These are phyloP conservation scores for Penaeus japonicus DNA, from an alignment of 1,140 invertebrate species.

Conservation along the genomic window DNA sequence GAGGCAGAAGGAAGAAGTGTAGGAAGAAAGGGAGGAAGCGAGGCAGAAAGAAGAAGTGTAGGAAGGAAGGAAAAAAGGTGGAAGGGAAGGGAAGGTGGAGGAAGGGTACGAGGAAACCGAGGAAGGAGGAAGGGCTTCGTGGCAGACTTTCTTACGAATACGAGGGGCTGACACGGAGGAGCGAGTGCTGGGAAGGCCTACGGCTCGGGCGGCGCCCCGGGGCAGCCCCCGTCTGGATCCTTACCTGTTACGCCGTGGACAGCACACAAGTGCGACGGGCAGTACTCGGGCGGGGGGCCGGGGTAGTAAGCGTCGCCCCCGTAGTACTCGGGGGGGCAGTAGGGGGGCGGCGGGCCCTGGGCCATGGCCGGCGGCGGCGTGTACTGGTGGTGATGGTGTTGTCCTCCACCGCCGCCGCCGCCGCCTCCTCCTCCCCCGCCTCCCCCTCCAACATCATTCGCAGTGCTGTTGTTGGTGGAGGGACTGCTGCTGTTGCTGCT, in stretches of 20 bases:
- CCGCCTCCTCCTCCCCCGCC: neutral
- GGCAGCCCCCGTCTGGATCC: no score
- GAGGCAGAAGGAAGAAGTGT: no score
- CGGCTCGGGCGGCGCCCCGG: no score
- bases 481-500: constrained; percentile 39
- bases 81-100: no score
- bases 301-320: constrained; percentile 25
- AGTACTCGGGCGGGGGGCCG: constrained; percentile 31
- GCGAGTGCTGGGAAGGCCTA: no score
- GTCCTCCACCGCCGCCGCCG: neutral
- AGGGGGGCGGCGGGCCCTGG: constrained; percentile 11
- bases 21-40: no score
- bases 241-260: neutral
- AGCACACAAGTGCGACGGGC: constrained; percentile 31
- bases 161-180: no score
- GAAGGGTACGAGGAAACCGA: no score
- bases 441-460: neutral
- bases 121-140: no score
- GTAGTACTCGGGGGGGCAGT: constrained; percentile 30
- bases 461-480: constrained; percentile 7
- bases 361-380: constrained; percentile 20
- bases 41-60: no score
- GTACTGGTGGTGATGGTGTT: constrained; percentile 37
- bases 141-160: no score
- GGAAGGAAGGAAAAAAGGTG: no score